phyloP scores from a whole-genome alignment of 2,888 invertebrate species.

The Meganola albula region DNA sequence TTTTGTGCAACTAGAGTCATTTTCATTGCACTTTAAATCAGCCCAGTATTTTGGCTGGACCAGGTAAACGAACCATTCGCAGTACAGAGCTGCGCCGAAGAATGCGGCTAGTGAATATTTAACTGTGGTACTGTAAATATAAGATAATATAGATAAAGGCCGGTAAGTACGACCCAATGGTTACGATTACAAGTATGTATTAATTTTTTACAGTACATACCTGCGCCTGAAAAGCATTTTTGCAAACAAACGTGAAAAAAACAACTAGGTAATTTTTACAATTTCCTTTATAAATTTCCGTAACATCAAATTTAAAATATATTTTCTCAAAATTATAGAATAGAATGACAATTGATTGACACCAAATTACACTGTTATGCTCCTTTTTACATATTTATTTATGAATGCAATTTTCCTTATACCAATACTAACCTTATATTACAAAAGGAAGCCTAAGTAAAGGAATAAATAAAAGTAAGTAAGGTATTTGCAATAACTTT shows the following conservation, averaged over 20 bases:
- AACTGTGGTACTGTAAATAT: conserved; percentile 45
- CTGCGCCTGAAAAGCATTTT: conserved; percentile 50
- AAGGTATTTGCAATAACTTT: too few relatives aligned
- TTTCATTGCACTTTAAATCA: conserved; percentile 59
- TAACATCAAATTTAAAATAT: too few relatives aligned
- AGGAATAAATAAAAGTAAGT: too few relatives aligned
- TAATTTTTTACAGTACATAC: conserved; percentile 20
- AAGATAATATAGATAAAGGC: neutral
- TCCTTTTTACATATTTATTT: too few relatives aligned
- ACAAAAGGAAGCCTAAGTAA: too few relatives aligned
- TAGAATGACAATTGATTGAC: too few relatives aligned
- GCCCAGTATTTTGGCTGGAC: conserved; percentile 60
- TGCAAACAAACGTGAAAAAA: neutral
- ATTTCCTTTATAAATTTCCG: too few relatives aligned
- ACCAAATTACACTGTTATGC: too few relatives aligned
- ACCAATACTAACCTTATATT: too few relatives aligned
- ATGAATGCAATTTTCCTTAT: too few relatives aligned
- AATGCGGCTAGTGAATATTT: conserved; percentile 49
- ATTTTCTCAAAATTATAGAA: too few relatives aligned
- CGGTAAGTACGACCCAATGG: neutral
- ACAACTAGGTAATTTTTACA: too few relatives aligned
- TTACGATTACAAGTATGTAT: neutral
- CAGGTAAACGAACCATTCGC: conserved; percentile 76
- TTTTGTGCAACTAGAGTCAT: conserved; percentile 75
- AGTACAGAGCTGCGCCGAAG: conserved; percentile 58